Base-by-base conservation (phyloP, 2,113 vertebrate genomes). In the Cyphomyrus discorhynchus region DNA sequence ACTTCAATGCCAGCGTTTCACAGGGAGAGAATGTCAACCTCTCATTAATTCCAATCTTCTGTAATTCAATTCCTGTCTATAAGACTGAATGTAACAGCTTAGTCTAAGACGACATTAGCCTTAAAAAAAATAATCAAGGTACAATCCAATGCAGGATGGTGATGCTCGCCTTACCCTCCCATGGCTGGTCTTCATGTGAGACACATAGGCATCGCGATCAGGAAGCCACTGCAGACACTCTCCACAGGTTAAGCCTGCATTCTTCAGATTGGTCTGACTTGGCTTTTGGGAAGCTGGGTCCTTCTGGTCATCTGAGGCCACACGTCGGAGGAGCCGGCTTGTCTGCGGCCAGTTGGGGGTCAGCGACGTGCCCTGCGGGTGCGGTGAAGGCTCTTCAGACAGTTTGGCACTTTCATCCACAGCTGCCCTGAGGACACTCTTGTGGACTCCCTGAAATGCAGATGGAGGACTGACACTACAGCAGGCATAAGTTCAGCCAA, bases 221-320 rank as follows among this genome's bases (percentile, higher is more conserved):
- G 96, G 94, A n/a, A 99, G 94, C 96, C 96, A 97, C 92, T 98
- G 96, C 2, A 97, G 96, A 95, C 98, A 99, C 35, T 98, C 97
- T 77, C 95, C 97, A 92, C 98, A 99, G 5, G 96, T 98, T 98
- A 98, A 99, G 86, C 97, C 97, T 0, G 94, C 91, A 87, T 94
- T 96, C 92, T 96, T 97, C 91, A 95, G 89, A 9, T 93, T 95
- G 87, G 94, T 95, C 84, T 94, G 88, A 35, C 96, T 95, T 0
- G 94, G 90, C 90, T 95, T 95, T 66, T 94, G 94, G 5, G 95
- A 86, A 0, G 93, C 91, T 31, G 89, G 84, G 46, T 91, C 46
- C n/a, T 96, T 94, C 92, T 95, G 93, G 91, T 94, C 1, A 0
- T 88, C 62, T 91, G 90, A 88, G 24, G 93, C 94, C 7, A 62